A percentile compares a stretch with the other conserved stretches of the same genome.
These are phyloP conservation scores for Eufriesea mexicana DNA, from an alignment of 1,140 invertebrate species.

Conservation along the genomic window DNA sequence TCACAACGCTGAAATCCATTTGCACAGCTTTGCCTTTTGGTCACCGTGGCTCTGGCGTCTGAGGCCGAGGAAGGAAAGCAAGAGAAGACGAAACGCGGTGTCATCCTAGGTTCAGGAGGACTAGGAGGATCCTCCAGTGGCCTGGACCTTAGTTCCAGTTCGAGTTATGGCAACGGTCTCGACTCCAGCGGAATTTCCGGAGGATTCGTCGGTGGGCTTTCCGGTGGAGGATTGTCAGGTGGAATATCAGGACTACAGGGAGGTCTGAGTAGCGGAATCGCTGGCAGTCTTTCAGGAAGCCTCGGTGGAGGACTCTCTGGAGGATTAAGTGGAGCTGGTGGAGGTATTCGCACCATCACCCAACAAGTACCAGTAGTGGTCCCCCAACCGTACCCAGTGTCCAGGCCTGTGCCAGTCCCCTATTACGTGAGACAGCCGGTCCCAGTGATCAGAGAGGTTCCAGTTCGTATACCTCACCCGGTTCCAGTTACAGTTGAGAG, in stretches of 20 bases:
- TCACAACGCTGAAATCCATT: neutral
- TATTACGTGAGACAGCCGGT: conserved; percentile 9
- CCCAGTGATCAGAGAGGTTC: conserved; percentile 65
- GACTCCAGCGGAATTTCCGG: conserved; percentile 39
- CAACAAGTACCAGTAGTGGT: conserved; percentile 21
- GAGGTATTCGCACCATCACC: conserved; percentile 46
- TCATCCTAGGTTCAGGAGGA: conserved; percentile 16
- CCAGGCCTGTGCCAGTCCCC: neutral
- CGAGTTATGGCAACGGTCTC: neutral
- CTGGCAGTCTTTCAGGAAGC: neutral
- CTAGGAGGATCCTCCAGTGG: conserved; percentile 29
- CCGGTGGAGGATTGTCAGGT: neutral
- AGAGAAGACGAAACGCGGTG: conserved; percentile 38
- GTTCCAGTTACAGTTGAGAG: conserved; percentile 22
- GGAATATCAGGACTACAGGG: neutral
- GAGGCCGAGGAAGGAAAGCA: neutral
- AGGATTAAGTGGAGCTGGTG: neutral
- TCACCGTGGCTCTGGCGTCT: neutral
- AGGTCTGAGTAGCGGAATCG: neutral
- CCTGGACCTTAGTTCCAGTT: conserved; percentile 29
- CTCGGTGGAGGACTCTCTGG: neutral
- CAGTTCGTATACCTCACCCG: conserved; percentile 67
- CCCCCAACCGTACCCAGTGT: conserved; percentile 27
- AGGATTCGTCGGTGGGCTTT: neutral
- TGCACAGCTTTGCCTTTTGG: conserved; percentile 54